Conservation (phyloP, 2,888 invertebrate genomes). For the Marronus borbonicus region DNA sequence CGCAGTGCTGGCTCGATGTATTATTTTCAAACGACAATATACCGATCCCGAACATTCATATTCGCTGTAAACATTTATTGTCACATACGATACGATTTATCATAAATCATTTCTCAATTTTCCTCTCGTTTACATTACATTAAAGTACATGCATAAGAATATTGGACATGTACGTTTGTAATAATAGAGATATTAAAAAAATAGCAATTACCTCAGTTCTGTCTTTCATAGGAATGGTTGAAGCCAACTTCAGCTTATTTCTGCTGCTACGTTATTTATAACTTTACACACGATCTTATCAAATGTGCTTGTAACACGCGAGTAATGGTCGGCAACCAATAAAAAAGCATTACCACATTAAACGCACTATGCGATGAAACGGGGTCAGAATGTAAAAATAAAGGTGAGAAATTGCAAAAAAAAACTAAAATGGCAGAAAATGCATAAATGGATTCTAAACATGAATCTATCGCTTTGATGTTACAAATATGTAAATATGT, state of each 20-base stretch:
- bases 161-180: background rate
- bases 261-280: background rate
- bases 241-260: background rate
- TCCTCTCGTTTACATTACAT: too few species aligned
- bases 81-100: too few species aligned
- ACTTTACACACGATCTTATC: conserved; percentile 6
- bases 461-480: background rate
- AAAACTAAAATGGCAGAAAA: background rate
- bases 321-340: background rate
- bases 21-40: too few species aligned
- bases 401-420: background rate
- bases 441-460: conserved; percentile 5
- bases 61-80: too few species aligned
- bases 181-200: background rate
- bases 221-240: background rate
- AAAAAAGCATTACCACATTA: background rate
- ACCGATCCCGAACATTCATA: too few species aligned
- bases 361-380: background rate
- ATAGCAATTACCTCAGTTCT: background rate
- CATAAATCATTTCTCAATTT: too few species aligned
- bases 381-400: conserved; percentile 15
- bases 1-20: too few species aligned
- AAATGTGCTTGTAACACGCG: background rate
- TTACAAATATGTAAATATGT: background rate
- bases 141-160: background rate